phyloP scores from a whole-genome alignment of 2,888 invertebrate genomes.

The Pandemis heparana region DNA sequence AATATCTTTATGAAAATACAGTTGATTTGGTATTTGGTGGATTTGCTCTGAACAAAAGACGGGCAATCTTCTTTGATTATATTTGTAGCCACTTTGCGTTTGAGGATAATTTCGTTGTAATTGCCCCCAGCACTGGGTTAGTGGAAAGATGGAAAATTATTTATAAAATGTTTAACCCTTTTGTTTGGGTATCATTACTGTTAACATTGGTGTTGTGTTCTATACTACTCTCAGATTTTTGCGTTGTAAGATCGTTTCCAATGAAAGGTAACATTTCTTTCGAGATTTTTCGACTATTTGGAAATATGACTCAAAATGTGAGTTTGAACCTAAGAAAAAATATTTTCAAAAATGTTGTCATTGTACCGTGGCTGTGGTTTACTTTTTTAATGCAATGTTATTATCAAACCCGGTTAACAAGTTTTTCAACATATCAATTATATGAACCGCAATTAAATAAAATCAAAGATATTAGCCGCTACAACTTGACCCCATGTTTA shows the following conservation, averaged over 20 bases:
- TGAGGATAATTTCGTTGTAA: conserved; percentile 31
- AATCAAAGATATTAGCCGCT: conserved; percentile 11
- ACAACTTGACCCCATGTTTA: conserved; percentile 38
- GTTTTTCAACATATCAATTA: conserved; percentile 34
- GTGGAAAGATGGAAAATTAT: conserved; percentile 43
- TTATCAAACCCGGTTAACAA: conserved; percentile 39
- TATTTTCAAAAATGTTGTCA: conserved; percentile 27
- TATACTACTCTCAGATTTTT: conserved; percentile 14
- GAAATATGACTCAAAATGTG: conserved; percentile 18
- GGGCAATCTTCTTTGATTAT: conserved; percentile 28
- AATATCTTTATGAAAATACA: conserved; percentile 30
- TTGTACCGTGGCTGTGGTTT: conserved; percentile 43
- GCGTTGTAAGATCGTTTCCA: no score
- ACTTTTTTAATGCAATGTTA: conserved; percentile 33
- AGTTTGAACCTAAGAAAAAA: neutral
- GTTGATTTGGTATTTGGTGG: conserved; percentile 40
- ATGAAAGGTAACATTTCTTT: neutral
- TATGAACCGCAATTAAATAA: conserved; percentile 25
- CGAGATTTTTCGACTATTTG: conserved; percentile 24
- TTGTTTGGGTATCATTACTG: conserved; percentile 29
- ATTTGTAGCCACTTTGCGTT: conserved; percentile 35
- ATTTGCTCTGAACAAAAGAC: conserved; percentile 29
- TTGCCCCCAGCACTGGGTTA: conserved; percentile 22
- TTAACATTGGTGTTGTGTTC: conserved; percentile 20
- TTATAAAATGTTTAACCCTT: conserved; percentile 29